Conservation (phyloP, 2,113 vertebrate species). For the Paradoxurus hermaphroditus region DNA sequence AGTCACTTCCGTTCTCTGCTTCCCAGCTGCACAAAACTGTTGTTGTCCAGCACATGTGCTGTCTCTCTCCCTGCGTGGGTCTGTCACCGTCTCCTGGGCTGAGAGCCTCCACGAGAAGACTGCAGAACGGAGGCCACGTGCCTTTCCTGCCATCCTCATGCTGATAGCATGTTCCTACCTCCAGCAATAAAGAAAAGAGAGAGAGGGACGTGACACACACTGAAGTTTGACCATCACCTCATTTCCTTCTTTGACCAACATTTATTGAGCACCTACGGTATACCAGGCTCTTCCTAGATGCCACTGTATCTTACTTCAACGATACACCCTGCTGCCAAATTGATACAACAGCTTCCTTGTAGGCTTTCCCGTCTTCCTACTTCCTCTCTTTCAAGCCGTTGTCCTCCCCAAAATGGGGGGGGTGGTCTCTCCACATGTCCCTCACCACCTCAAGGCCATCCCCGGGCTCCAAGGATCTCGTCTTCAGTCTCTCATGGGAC, state of each 20-base stretch:
- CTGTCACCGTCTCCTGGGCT: not conserved
- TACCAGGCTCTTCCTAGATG: not conserved
- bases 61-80: rapidly evolving
- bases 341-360: rapidly evolving
- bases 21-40: rapidly evolving
- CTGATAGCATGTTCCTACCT: rapidly evolving
- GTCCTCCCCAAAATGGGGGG: no score
- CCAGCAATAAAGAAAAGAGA: not conserved
- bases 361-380: not conserved
- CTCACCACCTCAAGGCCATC: not conserved
- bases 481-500: not conserved
- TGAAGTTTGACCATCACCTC: rapidly evolving
- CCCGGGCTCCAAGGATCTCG: not conserved
- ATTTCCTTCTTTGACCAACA: not conserved
- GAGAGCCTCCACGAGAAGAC: not conserved
- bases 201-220: no score
- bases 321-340: not conserved
- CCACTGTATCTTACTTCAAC: not conserved
- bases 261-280: rapidly evolving
- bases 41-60: no score
- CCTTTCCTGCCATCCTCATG: rapidly evolving
- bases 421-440: rapidly evolving
- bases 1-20: rapidly evolving
- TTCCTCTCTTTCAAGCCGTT: no score
- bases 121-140: rapidly evolving